Base-by-base conservation (phyloP, 2,888 invertebrate genomes). In the Pinctada fucata region DNA sequence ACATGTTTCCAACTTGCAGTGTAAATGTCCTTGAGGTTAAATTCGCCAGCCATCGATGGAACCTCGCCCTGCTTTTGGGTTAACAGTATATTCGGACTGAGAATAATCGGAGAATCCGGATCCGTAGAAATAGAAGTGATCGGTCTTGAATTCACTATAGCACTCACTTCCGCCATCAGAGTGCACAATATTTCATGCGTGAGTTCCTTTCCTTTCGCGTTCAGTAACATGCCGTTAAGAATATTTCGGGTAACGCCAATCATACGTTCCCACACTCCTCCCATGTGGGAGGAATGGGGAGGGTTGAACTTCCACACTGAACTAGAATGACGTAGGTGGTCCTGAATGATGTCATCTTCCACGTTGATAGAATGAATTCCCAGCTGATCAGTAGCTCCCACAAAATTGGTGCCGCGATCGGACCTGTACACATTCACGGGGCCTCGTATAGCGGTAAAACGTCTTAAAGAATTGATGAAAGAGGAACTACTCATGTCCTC, bases 1-100 rank as follows among this genome's bases (percentile, higher is more conserved):
- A 68, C 68, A 47, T 68, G 68, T 68, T 68, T 68, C 68, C 68
- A 68, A 13, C 47, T 13, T 47, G 68, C 68, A 3, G 68, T 68
- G 47, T 68, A 68, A 13, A 68, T 68, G 13, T 68, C 45, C 13
- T 47, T 68, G 10, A 68, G 16, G 47, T 31, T 45, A 47, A 68
- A 47, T 45, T 47, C 47, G 10, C 47, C 47, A 3, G 68, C 16
- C 31, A 68, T 45, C 13, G 45, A 10, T 6, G 68, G 5, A 68
- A 68, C 45, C 4, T 68, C 68, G 47, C 68, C 5, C 47, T 68
- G 68, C 47, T 68, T 68, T 6, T 47, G 68, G 47, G 68, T 68
- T 10, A 68, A 47, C 4, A 68, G 68, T 45, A 68, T 1, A 47
- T 68, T 68, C 4, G 68, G 68, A 68, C 68, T 52, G 5, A 52